Conservation (phyloP, 1,140 invertebrate genomes). For the Oreohelix idahoensis region DNA sequence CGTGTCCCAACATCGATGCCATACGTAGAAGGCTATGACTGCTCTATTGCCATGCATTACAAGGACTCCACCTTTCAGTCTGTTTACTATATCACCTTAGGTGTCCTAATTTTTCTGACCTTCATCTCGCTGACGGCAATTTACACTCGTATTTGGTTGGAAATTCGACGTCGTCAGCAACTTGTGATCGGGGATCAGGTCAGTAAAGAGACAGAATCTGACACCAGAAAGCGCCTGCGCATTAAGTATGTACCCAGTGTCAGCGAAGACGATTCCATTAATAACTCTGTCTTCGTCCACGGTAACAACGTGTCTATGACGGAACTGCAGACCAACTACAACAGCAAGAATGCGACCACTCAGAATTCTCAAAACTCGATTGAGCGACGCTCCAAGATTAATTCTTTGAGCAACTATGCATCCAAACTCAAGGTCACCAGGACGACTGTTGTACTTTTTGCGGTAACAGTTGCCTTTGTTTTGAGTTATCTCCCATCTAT, state of each 20-base stretch:
- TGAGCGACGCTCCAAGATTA: conserved; percentile 30
- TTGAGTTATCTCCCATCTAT: conserved; percentile 59
- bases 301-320: conserved; percentile 18
- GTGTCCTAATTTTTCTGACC: conserved; percentile 46
- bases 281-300: neutral
- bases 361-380: neutral
- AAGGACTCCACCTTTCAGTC: conserved; percentile 47
- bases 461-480: conserved; percentile 60
- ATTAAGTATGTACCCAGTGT: conserved; percentile 47
- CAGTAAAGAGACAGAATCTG: neutral
- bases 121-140: conserved; percentile 50
- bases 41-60: conserved; percentile 53
- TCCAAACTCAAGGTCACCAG: conserved; percentile 51
- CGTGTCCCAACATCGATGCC: conserved; percentile 35
- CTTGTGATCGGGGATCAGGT: conserved; percentile 54
- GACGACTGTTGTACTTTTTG: conserved; percentile 59
- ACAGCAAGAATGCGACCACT: neutral
- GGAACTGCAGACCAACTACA: conserved; percentile 25
- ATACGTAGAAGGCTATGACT: conserved; percentile 49
- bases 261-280: conserved; percentile 52
- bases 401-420: conserved; percentile 41
- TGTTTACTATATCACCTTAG: conserved; percentile 49
- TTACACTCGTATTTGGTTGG: conserved; percentile 59
- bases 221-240: neutral
- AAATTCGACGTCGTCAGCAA: conserved; percentile 49